phyloP scores from a whole-genome alignment of 2,888 invertebrate genomes.

The Luffia ferchaultella region DNA sequence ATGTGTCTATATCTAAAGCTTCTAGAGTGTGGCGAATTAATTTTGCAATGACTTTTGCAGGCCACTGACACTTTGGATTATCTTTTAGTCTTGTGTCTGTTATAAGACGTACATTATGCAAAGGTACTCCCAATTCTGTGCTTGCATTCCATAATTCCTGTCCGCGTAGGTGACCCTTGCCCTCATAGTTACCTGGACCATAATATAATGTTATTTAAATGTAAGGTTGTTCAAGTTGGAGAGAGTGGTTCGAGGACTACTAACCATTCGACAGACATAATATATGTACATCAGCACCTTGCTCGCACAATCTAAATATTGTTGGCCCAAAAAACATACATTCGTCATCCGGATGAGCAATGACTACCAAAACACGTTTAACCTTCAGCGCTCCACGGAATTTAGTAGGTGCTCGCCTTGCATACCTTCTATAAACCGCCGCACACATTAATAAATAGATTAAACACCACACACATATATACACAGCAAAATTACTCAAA shows the following conservation, averaged over 20 bases:
- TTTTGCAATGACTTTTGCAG: constrained; percentile 56
- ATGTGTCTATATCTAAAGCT: constrained; percentile 78
- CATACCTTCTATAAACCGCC: constrained; percentile 61
- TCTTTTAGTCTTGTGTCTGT: constrained; percentile 80
- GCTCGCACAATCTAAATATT: constrained; percentile 73
- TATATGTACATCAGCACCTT: constrained; percentile 76
- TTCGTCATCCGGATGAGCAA: constrained; percentile 98
- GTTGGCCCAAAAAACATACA: constrained; percentile 99
- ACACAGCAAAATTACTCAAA: constrained; percentile 47
- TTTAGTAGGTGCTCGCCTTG: constrained; percentile 52
- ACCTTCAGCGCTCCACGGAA: constrained; percentile 57
- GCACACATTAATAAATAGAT: constrained; percentile 53
- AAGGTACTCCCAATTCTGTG: constrained; percentile 78
- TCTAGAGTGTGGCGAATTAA: constrained; percentile 62
- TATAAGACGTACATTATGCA: constrained; percentile 76
- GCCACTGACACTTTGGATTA: constrained; percentile 79
- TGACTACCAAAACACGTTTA: constrained; percentile 79
- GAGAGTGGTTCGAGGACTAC: constrained; percentile 9
- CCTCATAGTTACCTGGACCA: constrained; percentile 70
- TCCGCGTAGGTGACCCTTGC: constrained; percentile 70
- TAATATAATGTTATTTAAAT: no score
- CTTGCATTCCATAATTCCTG: constrained; percentile 87
- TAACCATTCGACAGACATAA: constrained; percentile 88
- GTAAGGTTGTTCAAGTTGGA: neutral
- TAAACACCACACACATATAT: constrained; percentile 61